phyloP scores from a whole-genome alignment of 92 coral and sea anemone species.

The Bergia sp. region DNA sequence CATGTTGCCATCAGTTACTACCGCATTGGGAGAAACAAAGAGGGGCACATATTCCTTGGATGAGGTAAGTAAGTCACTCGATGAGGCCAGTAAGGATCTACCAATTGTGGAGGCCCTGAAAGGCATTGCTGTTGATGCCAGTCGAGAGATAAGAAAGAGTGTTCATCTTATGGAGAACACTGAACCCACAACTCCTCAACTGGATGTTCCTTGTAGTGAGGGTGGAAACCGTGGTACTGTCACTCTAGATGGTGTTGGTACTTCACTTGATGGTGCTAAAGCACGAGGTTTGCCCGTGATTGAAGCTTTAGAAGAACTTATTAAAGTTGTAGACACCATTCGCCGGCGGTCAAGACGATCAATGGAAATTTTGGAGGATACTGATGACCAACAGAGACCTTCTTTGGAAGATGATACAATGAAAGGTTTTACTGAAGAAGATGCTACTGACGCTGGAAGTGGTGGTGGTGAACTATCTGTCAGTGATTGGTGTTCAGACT shows the following conservation, averaged over 20 bases:
- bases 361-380: not conserved
- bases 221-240: constrained; percentile 69
- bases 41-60: constrained; percentile 76
- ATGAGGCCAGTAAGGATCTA: constrained; percentile 37
- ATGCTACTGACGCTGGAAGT: not conserved
- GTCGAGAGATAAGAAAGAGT: constrained; percentile 49
- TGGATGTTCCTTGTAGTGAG: not conserved
- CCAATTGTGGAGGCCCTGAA: constrained; percentile 38
- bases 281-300: constrained; percentile 76
- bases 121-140: constrained; percentile 39
- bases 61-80: constrained; percentile 57
- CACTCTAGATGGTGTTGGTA: constrained; percentile 72
- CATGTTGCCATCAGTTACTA: not conserved
- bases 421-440: not conserved
- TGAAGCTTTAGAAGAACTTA: constrained; percentile 69
- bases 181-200: not conserved
- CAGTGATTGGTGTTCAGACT: not conserved
- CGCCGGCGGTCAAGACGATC: constrained; percentile 31
- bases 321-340: constrained; percentile 45
- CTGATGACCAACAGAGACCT: not conserved
- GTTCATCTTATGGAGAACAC: constrained; percentile 31
- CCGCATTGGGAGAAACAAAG: constrained; percentile 27
- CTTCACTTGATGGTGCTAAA: constrained; percentile 66
- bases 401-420: not conserved
- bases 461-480: not conserved